Evolutionary conservation across 2,113 vertebrate genomes (phyloP), one percentile per base, ranked within the genome.

Genomic region (Tetraodon nigroviridis): DNA sequence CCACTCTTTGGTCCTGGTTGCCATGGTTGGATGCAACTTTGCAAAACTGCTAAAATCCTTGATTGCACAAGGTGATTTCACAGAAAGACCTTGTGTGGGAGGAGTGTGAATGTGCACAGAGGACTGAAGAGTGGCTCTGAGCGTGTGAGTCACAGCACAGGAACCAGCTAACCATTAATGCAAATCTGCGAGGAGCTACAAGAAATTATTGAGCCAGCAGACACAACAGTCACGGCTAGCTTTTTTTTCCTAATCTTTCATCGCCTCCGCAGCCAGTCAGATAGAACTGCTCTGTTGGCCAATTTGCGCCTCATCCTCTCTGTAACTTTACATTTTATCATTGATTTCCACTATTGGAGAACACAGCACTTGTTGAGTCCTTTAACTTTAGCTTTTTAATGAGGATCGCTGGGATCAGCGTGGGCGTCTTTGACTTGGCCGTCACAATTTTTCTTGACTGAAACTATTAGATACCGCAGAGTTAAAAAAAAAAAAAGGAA

Each of bases 1-100:
- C 21, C 73, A 55, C 17, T n/a, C 24, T 8, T 47, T 32, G 54
- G 66, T 81, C 77, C 82, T 57, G 64, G 72, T 64, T 78, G 67
- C 68, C 77, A 64, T 58, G 66, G 50, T n/a, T n/a, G n/a, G n/a
- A n/a, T n/a, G n/a, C n/a, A n/a, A n/a, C 64, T 61, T 61, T 11
- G 0, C 32, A 51, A 79, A 79, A 73, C 52, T 59, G 68, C 60
- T 77, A 46, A 29, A 83, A 81, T 84, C 59, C 52, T 27, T 78
- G 65, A 80, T 80, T 65, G 71, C 72, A 76, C 46, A 66, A 71
- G 44, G 58, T 67, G 62, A 64, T 81, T 82, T 78, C 59, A 66
- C 50, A 61, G 53, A 1, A 75, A 57, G 59, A 60, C 51, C 55
- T 57, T 48, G 61, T 63, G 73, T 69, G 71, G 69, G 61, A 64